Base-by-base conservation (phyloP, 1,140 invertebrate genomes). In the Drosophila micromelanica region DNA sequence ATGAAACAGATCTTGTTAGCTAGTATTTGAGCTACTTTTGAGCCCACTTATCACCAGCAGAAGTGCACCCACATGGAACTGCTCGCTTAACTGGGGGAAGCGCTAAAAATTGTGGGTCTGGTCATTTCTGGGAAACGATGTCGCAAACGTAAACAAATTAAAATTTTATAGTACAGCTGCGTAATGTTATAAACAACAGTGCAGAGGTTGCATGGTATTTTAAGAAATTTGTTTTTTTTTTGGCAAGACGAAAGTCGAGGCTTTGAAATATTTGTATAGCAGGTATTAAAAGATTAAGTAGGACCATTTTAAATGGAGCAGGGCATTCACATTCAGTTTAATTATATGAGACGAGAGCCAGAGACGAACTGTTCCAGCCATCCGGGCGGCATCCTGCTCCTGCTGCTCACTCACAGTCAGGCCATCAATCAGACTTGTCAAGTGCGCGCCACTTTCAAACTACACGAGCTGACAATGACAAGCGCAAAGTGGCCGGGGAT, bases 381-480 rank as follows among this genome's bases (percentile, higher is more conserved):
- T 56, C 20, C 74, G 12, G 56, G n/a, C 27, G 15, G 40, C 37
- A 49, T 73, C 43, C 32, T 35, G 30, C 75, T 67, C 43, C 32
- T 35, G 46, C 52, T 35, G 17, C 42, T 38, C 23, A 32, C 43
- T 56, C 32, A 73, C 56, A 55, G 52, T 12, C 45, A 42, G 45
- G 75, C 74, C 78, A 87, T 87, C 81, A 86, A 86, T 86, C 81
- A 86, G 75, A 72, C 57, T 72, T 87, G 82, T 86, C 82, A 86
- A 86, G 75, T 78, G 79, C 63, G 77, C 75, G 64, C 81, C 80
- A 85, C 76, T 80, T 84, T 74, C 69, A 65, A 85, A 85, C 81
- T 82, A 81, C 81, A 69, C 65, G 71, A 87, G 74, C 74, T 87
- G 82, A 85, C 78, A 81, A 85, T 87, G 82, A 85, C 81, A 87